phyloP scores from a whole-genome alignment of 2,113 vertebrate species.

The Turdus rufiventris region DNA sequence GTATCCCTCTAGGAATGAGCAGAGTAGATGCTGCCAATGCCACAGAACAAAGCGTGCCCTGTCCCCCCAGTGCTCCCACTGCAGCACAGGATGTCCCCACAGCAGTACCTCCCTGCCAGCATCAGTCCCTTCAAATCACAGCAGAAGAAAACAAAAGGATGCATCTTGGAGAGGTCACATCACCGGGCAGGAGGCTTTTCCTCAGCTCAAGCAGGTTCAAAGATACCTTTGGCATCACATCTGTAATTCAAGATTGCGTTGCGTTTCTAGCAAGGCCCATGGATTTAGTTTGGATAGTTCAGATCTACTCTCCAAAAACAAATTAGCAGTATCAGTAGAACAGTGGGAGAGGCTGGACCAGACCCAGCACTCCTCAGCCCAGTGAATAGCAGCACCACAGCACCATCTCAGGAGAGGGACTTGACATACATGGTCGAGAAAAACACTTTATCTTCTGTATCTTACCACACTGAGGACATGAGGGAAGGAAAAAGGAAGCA shows the following conservation, averaged over 20 bases:
- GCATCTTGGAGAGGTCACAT: not conserved
- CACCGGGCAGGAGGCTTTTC: not conserved
- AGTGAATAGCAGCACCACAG: not conserved
- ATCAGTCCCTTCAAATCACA: not conserved
- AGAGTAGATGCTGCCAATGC: not conserved
- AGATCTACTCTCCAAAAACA: not conserved
- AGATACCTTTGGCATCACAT: not conserved
- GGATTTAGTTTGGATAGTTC: not conserved
- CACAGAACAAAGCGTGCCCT: accelerated
- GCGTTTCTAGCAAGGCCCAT: not conserved
- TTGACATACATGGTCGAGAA: not conserved
- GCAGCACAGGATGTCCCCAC: not conserved
- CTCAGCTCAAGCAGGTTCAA: not conserved
- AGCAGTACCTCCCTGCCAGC: not conserved
- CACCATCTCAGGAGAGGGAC: not conserved
- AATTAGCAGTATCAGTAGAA: not conserved
- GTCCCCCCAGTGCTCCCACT: not conserved
- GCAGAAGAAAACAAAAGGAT: not conserved
- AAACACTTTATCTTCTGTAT: not conserved
- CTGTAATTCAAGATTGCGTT: accelerated
- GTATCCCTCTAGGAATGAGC: not conserved
- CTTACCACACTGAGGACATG: not conserved
- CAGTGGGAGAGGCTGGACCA: not conserved
- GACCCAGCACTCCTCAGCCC: not conserved
- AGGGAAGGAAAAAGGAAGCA: not conserved